Conservation (phyloP, 2,113 vertebrate genomes). For the Bos indicus region DNA sequence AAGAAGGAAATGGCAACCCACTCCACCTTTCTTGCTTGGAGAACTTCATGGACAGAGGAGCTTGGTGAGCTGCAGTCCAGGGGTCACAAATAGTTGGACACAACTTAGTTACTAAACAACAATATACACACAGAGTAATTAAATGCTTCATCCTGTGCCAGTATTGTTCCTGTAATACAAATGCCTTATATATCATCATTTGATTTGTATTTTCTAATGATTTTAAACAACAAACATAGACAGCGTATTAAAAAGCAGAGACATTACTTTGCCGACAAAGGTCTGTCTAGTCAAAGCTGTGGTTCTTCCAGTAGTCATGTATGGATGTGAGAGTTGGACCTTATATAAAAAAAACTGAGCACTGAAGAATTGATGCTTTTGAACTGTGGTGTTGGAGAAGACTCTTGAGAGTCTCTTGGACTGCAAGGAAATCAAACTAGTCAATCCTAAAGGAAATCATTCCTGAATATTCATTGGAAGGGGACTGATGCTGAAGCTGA, state of each 20-base stretch:
- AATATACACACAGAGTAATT: background rate
- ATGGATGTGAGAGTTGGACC: background rate
- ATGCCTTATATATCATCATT: background rate
- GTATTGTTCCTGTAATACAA: background rate
- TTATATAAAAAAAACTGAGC: background rate
- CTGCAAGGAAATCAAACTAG: background rate
- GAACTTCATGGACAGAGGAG: background rate
- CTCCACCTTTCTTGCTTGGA: background rate
- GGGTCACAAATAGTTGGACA: background rate
- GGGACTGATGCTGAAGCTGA: background rate
- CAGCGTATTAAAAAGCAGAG: background rate
- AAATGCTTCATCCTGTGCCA: background rate
- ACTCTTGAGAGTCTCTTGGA: background rate
- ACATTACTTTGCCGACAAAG: background rate
- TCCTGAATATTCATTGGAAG: background rate
- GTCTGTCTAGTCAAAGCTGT: background rate
- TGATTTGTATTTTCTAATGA: constrained; percentile 21
- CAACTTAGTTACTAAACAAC: background rate
- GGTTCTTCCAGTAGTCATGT: background rate
- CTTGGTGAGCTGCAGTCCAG: background rate
- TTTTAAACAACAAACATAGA: background rate
- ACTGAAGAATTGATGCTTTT: background rate
- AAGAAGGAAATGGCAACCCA: background rate
- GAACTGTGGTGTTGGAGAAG: background rate
- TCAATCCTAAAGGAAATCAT: background rate